Base-by-base conservation (phyloP, 2,888 invertebrate species). In the Drosophila anceps region DNA sequence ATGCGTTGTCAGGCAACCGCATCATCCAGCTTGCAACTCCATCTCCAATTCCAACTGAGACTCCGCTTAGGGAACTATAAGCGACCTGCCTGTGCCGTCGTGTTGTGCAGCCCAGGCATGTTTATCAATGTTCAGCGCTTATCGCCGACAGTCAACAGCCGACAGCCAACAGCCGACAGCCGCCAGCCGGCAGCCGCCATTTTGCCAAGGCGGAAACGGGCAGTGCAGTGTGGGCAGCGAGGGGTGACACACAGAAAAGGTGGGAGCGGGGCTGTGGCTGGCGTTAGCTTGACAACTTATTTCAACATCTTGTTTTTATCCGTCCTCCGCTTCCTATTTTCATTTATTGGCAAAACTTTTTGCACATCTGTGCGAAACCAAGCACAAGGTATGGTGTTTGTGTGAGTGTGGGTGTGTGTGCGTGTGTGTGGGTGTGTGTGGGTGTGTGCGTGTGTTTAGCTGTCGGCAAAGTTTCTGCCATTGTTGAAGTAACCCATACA, bases 271-370 rank as follows among this genome's bases (percentile, higher is more conserved):
- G 24, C 5, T 18, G 67, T 41, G 37, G 13, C 33, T 63, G 76
- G 66, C 69, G 59, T 81, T 87, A 71, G 76, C 73, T 86, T 90
- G 90, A 85, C 84, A 85, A 88, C 85, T 90, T 85, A 84, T 83
- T 90, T 85, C 88, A 90, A 76, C 87, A 82, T 90, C 84, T 85
- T 76, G 77, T 79, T 78, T 71, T 83, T 83, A 76, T 50, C 71
- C 85, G 69, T 79, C 72, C 69, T 81, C 63, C 51, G 74, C 74
- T 83, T 90, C 76, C 81, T 81, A 83, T 83, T 83, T 83, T 90
- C 84, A 86, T 86, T 88, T 90, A 90, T 86, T 90, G 82, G 71
- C 73, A 88, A 90, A 86, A 90, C 76, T 90, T 90, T 81, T 72
- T 60, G 69, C 76, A 62, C 75, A 72, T 50, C 48, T 88, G 90